phyloP scores from a whole-genome alignment of 1,140 invertebrate genomes.

The Chironomus tepperi region DNA sequence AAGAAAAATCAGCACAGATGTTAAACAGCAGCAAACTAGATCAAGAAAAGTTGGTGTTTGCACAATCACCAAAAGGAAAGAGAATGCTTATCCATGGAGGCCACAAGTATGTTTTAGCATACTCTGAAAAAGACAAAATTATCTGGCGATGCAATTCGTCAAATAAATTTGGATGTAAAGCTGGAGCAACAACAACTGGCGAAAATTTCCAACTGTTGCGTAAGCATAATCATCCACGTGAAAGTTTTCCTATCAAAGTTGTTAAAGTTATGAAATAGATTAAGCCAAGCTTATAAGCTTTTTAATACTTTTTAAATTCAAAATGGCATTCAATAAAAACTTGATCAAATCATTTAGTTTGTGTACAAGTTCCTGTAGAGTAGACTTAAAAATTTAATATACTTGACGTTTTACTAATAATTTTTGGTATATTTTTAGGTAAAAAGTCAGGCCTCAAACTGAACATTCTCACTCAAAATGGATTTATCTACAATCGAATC shows the following conservation, averaged over 20 bases:
- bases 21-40: neutral
- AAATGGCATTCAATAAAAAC: neutral
- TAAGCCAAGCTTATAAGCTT: neutral
- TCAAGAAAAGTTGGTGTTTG: neutral
- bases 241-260: neutral
- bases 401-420: neutral
- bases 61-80: neutral
- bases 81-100: neutral
- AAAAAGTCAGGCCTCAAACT: neutral
- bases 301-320: neutral
- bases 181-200: neutral
- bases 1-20: neutral
- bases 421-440: neutral
- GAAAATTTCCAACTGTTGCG: neutral
- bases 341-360: neutral
- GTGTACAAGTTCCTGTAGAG: neutral
- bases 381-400: neutral
- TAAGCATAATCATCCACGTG: conserved; percentile 6
- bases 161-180: conserved; percentile 3
- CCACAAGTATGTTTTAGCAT: neutral
- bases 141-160: neutral
- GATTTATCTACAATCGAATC: neutral
- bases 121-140: neutral
- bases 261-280: neutral
- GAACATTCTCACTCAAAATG: neutral